Conservation (phyloP, 2,797 vertebrate genomes). For the Aotus griseimembra region DNA sequence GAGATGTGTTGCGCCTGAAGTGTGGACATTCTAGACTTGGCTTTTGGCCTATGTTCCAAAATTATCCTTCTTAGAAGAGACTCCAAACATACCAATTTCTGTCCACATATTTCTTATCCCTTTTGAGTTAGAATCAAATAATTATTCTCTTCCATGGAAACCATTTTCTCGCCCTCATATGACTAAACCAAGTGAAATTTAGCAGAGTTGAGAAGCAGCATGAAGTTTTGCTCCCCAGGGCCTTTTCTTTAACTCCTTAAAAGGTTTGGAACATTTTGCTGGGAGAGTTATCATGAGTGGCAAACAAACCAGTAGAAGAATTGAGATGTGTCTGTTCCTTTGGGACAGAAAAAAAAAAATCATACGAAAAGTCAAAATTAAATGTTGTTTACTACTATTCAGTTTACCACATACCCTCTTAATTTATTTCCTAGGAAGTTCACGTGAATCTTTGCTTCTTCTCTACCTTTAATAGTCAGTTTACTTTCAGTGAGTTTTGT, state of each 20-base stretch:
- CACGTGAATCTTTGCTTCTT: background rate
- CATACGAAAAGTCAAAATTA: constrained; percentile 57
- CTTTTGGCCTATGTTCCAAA: constrained; percentile 35
- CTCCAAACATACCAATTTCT: constrained; percentile 23
- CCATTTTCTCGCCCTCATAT: background rate
- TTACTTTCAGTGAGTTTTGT: background rate
- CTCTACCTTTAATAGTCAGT: background rate
- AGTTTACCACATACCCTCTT: background rate
- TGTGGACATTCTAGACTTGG: background rate
- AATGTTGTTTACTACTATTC: constrained; percentile 39
- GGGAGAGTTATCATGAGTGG: background rate
- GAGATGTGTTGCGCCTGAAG: background rate
- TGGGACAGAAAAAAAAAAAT: background rate
- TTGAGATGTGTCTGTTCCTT: constrained; percentile 28
- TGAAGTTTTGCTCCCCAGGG: constrained; percentile 25
- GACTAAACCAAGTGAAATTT: constrained; percentile 55
- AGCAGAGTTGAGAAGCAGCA: constrained; percentile 47
- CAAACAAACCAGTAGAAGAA: constrained; percentile 61
- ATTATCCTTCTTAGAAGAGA: constrained; percentile 44
- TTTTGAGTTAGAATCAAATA: constrained; percentile 32
- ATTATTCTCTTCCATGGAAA: constrained; percentile 42
- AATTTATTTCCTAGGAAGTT: constrained; percentile 16
- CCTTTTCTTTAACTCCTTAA: constrained; percentile 49
- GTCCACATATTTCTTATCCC: constrained; percentile 4
- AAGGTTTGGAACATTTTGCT: constrained; percentile 57